Conservation (phyloP, 2,113 vertebrate species). For the Crotalus viridis region DNA sequence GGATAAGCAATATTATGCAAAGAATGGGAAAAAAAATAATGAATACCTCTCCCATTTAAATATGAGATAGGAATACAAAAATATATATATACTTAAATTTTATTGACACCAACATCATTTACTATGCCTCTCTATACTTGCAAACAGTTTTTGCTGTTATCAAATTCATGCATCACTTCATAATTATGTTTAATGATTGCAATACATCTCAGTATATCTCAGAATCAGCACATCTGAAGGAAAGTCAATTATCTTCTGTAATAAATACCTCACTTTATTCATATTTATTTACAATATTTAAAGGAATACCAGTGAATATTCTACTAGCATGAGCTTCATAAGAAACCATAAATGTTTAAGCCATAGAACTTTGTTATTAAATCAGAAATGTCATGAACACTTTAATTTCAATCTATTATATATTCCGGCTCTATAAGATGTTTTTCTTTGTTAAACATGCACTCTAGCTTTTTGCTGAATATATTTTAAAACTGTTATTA, state of each 20-base stretch:
- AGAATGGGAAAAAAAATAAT: neutral
- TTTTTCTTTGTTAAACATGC: neutral
- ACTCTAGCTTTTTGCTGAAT: neutral
- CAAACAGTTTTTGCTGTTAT: neutral
- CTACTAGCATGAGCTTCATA: neutral
- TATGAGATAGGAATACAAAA: neutral
- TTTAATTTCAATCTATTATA: neutral
- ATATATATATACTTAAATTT: neutral
- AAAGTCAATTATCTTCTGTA: neutral
- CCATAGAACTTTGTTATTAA: neutral
- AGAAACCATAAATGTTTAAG: neutral
- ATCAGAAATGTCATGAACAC: neutral
- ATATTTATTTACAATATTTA: neutral
- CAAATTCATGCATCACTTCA: neutral
- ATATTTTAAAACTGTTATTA: neutral
- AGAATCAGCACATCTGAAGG: neutral
- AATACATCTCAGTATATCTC: neutral
- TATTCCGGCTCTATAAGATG: neutral
- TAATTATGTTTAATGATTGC: neutral
- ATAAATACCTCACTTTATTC: neutral
- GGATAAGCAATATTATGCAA: neutral
- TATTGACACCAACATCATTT: neutral
- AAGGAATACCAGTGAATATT: neutral
- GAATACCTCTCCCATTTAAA: neutral
- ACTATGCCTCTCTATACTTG: neutral